A percentile compares a stretch with the other conserved stretches of the same genome.
Conservation (phyloP, 2,888 invertebrate genomes). For the Xestia c-nigrum region DNA sequence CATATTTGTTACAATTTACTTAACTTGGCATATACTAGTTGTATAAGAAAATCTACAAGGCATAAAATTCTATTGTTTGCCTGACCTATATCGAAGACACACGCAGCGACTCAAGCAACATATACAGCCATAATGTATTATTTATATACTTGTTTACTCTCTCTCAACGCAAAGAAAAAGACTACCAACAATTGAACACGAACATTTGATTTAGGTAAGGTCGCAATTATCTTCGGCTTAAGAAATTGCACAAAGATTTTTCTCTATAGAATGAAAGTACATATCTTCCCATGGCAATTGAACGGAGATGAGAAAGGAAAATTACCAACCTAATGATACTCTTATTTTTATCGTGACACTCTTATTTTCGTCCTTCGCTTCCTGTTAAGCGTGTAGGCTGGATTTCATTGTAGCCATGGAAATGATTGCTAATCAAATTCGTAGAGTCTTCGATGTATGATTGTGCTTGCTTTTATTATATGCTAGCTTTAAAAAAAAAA, state of each 20-base stretch:
- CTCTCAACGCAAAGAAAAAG: not conserved
- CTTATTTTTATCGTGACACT: conserved; percentile 34
- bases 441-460: not conserved
- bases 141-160: conserved; percentile 56
- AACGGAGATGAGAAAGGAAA: conserved; percentile 19
- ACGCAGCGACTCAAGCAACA: conserved; percentile 18
- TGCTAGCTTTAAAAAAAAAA: not conserved
- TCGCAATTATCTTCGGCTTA: conserved; percentile 6
- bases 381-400: not conserved
- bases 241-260: not conserved
- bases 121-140: conserved; percentile 27
- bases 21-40: conserved; percentile 9
- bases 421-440: not conserved
- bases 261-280: not conserved
- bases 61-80: conserved; percentile 32
- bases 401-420: conserved; percentile 14
- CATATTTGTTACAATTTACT: not conserved
- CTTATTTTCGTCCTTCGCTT: conserved; percentile 13
- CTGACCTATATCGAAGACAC: conserved; percentile 34
- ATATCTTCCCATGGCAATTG: conserved; percentile 18
- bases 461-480: not conserved
- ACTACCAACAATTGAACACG: not conserved
- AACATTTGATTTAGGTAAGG: conserved; percentile 6
- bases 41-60: conserved; percentile 27
- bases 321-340: conserved; percentile 19